phyloP scores from a whole-genome alignment of 2,888 invertebrate genomes.

The Eubasilissa splendida region DNA sequence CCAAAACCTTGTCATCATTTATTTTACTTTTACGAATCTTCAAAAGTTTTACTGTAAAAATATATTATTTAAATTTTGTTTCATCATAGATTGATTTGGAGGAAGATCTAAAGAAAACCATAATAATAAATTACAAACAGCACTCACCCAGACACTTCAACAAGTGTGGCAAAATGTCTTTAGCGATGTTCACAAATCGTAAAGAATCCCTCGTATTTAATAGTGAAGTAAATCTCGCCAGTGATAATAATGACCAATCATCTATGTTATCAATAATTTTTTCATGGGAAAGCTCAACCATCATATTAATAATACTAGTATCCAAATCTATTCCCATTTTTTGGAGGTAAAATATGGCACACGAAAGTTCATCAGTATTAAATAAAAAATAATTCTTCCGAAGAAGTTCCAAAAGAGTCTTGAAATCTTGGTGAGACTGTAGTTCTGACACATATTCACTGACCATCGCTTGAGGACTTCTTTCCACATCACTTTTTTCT shows the following conservation, averaged over 20 bases:
- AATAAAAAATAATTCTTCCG: background rate
- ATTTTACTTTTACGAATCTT: no score
- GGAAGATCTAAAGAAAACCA: background rate
- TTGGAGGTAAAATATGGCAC: conserved; percentile 15
- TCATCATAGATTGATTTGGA: background rate
- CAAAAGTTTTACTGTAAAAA: no score
- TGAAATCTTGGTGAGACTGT: conserved; percentile 61
- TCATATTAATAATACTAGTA: conserved; percentile 16
- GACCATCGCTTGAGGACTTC: conserved; percentile 52
- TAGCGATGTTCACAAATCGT: conserved; percentile 20
- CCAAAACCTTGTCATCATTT: no score
- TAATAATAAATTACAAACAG: background rate
- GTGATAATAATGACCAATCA: conserved; percentile 13
- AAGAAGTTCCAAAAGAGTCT: conserved; percentile 36
- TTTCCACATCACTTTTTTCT: conserved; percentile 40
- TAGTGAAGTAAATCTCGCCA: conserved; percentile 23
- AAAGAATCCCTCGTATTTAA: conserved; percentile 10
- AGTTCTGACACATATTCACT: conserved; percentile 62
- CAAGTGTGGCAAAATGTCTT: conserved; percentile 31
- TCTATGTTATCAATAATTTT: background rate
- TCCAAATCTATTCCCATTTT: conserved; percentile 32
- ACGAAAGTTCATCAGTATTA: conserved; percentile 29
- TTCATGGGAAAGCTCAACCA: conserved; percentile 18
- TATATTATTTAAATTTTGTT: no score
- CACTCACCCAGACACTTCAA: conserved; percentile 31